A percentile compares a stretch with the other conserved stretches of the same genome.
These are phyloP conservation scores for Tenodera sinensis DNA, from an alignment of 2,888 invertebrate genomes.

Conservation along the genomic window DNA sequence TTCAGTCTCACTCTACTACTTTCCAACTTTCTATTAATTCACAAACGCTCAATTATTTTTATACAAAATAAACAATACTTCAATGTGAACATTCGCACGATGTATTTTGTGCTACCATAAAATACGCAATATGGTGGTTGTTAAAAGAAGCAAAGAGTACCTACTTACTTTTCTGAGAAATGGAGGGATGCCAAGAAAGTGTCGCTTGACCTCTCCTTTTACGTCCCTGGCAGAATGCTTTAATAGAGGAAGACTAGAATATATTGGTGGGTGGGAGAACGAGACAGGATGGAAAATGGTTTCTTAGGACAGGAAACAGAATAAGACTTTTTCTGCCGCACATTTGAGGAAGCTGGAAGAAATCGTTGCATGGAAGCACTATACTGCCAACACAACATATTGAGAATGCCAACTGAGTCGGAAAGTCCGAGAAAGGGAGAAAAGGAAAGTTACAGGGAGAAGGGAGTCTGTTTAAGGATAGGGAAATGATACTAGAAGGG, in stretches of 20 bases:
- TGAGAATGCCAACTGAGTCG: neutral
- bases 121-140: too few species aligned
- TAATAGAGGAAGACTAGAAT: neutral
- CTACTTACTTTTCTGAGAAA: neutral
- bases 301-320: neutral
- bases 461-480: neutral
- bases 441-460: neutral
- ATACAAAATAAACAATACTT: too few species aligned
- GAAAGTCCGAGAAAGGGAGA: neutral
- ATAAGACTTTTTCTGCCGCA: neutral
- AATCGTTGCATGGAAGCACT: neutral
- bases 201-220: neutral
- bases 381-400: neutral
- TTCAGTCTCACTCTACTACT: too few species aligned
- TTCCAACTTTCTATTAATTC: too few species aligned
- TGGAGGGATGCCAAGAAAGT: neutral
- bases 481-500: constrained; percentile 4
- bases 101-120: too few species aligned
- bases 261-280: neutral
- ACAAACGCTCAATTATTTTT: too few species aligned
- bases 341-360: neutral
- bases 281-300: neutral
- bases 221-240: neutral
- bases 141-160: too few species aligned
- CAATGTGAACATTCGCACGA: too few species aligned